Percentiles rank a stretch among this genome's conserved stretches.
Evolutionary conservation across 2,113 vertebrate species (phyloP).

Genomic region (Hydrochoerus hydrochaeris): DNA sequence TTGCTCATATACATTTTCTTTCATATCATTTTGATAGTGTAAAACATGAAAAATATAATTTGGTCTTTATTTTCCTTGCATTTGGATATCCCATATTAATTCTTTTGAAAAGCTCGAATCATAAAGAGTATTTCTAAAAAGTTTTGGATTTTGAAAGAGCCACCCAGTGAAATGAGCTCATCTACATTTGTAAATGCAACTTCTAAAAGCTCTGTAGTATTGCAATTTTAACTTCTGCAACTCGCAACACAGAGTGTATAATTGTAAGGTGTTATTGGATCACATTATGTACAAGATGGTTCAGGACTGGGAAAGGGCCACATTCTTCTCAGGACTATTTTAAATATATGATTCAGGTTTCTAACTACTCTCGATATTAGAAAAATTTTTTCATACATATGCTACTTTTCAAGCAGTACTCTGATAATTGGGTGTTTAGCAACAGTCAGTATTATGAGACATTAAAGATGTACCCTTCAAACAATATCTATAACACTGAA

Average conservation of each 20-base stretch:
- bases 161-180: background rate
- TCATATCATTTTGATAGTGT: slow-evolving; percentile 18
- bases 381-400: background rate
- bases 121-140: background rate
- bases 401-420: background rate
- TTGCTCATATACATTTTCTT: background rate
- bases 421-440: background rate
- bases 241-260: rapidly evolving
- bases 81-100: background rate
- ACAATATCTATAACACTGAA: slow-evolving; percentile 3
- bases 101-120: background rate
- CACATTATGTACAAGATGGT: background rate
- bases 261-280: background rate
- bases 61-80: slow-evolving; percentile 1
- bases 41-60: background rate
- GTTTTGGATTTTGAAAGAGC: background rate
- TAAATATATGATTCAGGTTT: background rate
- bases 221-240: background rate
- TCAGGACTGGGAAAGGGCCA: background rate
- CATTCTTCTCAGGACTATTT: background rate
- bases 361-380: background rate
- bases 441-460: background rate
- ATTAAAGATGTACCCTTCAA: background rate
- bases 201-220: background rate
- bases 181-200: background rate